Evolutionary conservation across 2,113 vertebrate genomes (phyloP), one percentile per base, ranked within the genome.

Genomic region (Rana temporaria): DNA sequence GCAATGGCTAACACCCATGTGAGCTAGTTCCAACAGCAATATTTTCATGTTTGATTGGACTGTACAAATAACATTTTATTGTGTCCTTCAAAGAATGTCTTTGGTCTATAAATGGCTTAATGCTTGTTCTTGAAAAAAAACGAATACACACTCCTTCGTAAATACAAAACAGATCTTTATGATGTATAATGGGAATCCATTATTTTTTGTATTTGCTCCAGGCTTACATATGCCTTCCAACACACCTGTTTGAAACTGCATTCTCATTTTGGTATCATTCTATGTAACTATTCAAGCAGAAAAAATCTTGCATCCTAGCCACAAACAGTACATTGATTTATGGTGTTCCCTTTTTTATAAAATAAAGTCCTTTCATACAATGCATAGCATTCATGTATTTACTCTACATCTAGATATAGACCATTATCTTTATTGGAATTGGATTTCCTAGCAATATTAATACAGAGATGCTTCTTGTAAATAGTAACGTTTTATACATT

Each of bases 381-480:
- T 63, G 42, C 42, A 24, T 26, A 63, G 60, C 20, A 12, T 63
- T 14, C 14, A 63, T 26, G 20, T 20, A 1, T 16, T 15, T 17
- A 8, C 20, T 70, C 22, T 70, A 14, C 4, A 53, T 56, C 48
- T 55, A 12, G 48, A 72, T 30, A 24, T 56, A 56, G 52, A 72
- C 42, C 17, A 72, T 72, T 30, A 56, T 15, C 22, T 72, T 30
- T 72, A 72, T 19, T 72, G 52, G 16, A 72, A 72, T 72, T 30
- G 48, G 26, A 72, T 70, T 26, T 72, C 55, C 26, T 24, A 56
- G 26, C 26, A 72, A 18, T 72, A 53, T 56, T 72, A 53, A 56
- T 57, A 24, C 14, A 48, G 42, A 15, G 32, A 73, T 0, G 32
- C 32, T 19, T 30, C 24, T 57, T 73, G 70, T 73, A 57, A 73